Evolutionary conservation across 2,113 vertebrate species (phyloP).

Genomic region (western clawed frog (Xenopus tropicalis)): UCB_Xtro_10.0 CM004443.2:136067001-136067500

Average conservation of each 20-base stretch:
- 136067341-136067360: constrained; percentile 65
- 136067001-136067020: constrained; percentile 8
- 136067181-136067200: constrained; percentile 59
- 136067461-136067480: constrained; percentile 70
- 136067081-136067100: constrained; percentile 46
- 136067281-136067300: constrained; percentile 65
- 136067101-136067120: constrained; percentile 43
- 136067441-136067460: constrained; percentile 73
- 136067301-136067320: constrained; percentile 65
- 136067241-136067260: constrained; percentile 74
- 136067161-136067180: constrained; percentile 31
- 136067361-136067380: constrained; percentile 67
- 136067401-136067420: constrained; percentile 77
- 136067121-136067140: constrained; percentile 52
- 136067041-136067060: constrained; percentile 25
- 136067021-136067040: not conserved
- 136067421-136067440: constrained; percentile 69
- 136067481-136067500: constrained; percentile 66
- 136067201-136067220: constrained; percentile 68
- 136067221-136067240: constrained; percentile 70
- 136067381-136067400: constrained; percentile 67
- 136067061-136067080: constrained; percentile 43
- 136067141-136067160: constrained; percentile 55
- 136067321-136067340: constrained; percentile 75
- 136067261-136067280: constrained; percentile 74